Base-by-base conservation (phyloP, 1,140 invertebrate species). In the Drosophila neocordata region DNA sequence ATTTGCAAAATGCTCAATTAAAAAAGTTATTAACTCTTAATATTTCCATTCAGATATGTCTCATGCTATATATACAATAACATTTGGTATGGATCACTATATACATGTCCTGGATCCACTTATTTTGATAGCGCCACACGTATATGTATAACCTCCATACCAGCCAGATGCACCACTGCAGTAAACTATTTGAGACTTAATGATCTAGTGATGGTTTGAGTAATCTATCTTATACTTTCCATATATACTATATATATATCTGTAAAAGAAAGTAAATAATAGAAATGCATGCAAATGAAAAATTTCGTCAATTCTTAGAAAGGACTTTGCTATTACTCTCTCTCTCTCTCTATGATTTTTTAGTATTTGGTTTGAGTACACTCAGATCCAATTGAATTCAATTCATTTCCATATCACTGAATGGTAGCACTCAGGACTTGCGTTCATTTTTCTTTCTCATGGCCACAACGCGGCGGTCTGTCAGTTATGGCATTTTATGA, bases 401-500 rank as follows among this genome's bases (percentile, higher is more conserved):
- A n/a, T 38, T 38, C 37, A n/a, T 18, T 20, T 48, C 15, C 58
- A 44, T 34, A 41, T 24, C 11, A 18, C 37, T 57, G 57, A 69
- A 37, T 34, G 27, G 31, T 44, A 4, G 11, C 41, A 37, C 41
- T 13, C 9, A 18, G 18, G 15, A 18, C 18, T 48, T 20, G 41
- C 41, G 20, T 18, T 48, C 41, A 48, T 15, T 20, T 44, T 44
- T 3, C 2, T 7, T 15, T 13, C 6, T 13, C 15, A 5, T 27
- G 58, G 57, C 37, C 65, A 59, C 52, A 62, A 48, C 41, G 64
- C 24, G 55, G 65, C 31, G 65, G 75, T 69, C 75, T 71, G 57
- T 15, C 41, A 58, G 61, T 77, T 73, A 65, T 74, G 63, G 64
- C 76, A 65, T 80, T 80, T 82, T 66, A 87, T 87, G 79, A 88